These are phyloP conservation scores for Hippocampus kuda DNA, from an alignment of 2,797 vertebrate species.

Conservation along the genomic window DNA sequence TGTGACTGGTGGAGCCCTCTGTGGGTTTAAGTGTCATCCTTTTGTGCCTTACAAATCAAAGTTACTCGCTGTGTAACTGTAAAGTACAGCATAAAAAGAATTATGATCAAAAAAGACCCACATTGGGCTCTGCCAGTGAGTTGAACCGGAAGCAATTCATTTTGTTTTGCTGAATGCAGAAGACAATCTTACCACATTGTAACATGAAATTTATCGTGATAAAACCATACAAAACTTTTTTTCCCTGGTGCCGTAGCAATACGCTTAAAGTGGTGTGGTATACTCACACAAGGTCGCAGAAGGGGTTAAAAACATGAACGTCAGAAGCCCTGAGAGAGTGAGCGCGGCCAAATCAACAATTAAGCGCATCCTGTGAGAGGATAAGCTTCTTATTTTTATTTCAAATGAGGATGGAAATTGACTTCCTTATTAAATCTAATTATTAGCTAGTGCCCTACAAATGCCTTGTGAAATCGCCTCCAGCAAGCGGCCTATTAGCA, in stretches of 20 bases:
- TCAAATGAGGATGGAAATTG: conserved; percentile 69
- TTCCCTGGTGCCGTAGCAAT: not conserved
- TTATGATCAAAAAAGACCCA: too few relatives aligned
- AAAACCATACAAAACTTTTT: not conserved
- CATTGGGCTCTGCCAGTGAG: too few relatives aligned
- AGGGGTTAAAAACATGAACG: conserved; percentile 46
- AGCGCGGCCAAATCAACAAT: conserved; percentile 63
- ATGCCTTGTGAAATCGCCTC: conserved; percentile 66
- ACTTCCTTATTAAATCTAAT: conserved; percentile 73
- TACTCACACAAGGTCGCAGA: conserved; percentile 29
- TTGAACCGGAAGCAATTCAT: too few relatives aligned
- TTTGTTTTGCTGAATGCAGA: too few relatives aligned
- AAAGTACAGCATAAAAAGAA: too few relatives aligned
- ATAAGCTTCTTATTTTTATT: conserved; percentile 70
- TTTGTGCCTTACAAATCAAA: too few relatives aligned
- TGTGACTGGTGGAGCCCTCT: too few relatives aligned
- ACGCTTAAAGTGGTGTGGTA: not conserved
- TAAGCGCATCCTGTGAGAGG: conserved; percentile 61
- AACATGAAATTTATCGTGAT: too few relatives aligned
- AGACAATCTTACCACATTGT: too few relatives aligned
- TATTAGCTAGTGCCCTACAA: conserved; percentile 71
- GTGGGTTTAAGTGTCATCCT: too few relatives aligned
- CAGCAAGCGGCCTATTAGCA: conserved; percentile 66
- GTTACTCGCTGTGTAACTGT: too few relatives aligned
- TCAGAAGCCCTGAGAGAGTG: conserved; percentile 45